These are phyloP conservation scores for Notothenia rossii DNA, from an alignment of 2,113 vertebrate genomes.

Conservation along the genomic window DNA sequence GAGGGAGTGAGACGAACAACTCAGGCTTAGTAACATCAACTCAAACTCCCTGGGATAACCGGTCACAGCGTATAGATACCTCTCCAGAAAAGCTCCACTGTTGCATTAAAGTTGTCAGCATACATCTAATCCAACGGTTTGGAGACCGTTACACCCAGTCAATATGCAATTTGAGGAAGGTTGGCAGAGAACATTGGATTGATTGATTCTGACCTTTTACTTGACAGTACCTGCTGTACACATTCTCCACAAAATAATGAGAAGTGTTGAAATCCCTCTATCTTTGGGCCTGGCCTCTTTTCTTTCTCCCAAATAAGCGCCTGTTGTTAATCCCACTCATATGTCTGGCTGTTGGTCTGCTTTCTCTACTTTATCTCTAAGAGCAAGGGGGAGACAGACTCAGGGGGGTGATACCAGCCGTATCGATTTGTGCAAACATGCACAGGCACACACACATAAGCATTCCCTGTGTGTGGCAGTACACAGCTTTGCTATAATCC, in stretches of 20 bases:
- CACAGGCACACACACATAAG: not conserved
- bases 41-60: slow-evolving; percentile 40
- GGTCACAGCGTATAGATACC: slow-evolving; percentile 31
- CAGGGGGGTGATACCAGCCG: slow-evolving; percentile 53
- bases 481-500: slow-evolving; percentile 44
- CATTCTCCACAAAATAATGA: slow-evolving; percentile 75
- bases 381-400: slow-evolving; percentile 50
- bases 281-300: slow-evolving; percentile 67
- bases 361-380: slow-evolving; percentile 67
- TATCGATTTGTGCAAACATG: slow-evolving; percentile 71
- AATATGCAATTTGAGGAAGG: slow-evolving; percentile 80
- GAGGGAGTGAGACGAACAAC: slow-evolving; percentile 36
- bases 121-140: slow-evolving; percentile 64
- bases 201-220: slow-evolving; percentile 82
- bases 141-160: slow-evolving; percentile 61
- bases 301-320: slow-evolving; percentile 70
- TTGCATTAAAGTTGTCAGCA: slow-evolving; percentile 63
- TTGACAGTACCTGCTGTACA: slow-evolving; percentile 70
- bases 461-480: slow-evolving; percentile 27
- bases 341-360: slow-evolving; percentile 66
- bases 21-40: slow-evolving; percentile 42
- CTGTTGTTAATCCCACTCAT: slow-evolving; percentile 76
- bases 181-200: slow-evolving; percentile 70
- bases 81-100: slow-evolving; percentile 35
- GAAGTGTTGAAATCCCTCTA: slow-evolving; percentile 74